These are phyloP conservation scores for Leptobrachium ailaonicum DNA, from an alignment of 2,113 vertebrate genomes.

Conservation along the genomic window DNA sequence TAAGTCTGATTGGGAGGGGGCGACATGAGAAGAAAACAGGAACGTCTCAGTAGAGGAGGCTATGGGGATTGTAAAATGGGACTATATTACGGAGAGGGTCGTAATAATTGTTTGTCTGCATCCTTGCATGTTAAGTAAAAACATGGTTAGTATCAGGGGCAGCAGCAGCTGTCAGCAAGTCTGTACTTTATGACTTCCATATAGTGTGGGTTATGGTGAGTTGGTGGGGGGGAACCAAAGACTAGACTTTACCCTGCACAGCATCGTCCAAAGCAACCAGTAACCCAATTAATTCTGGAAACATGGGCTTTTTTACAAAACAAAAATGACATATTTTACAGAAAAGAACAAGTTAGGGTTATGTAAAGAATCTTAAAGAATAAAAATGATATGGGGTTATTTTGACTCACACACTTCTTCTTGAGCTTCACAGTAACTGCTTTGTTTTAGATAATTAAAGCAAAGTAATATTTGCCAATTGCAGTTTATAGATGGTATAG, in stretches of 20 bases:
- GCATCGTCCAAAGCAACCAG: neutral
- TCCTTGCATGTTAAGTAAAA: conserved; percentile 36
- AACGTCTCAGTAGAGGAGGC: neutral
- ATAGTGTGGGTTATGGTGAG: conserved; percentile 28
- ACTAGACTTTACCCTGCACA: conserved; percentile 32
- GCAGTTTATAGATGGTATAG: too few relatives aligned
- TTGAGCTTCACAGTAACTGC: too few relatives aligned
- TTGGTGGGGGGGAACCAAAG: neutral
- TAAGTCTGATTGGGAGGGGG: neutral
- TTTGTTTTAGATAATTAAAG: too few relatives aligned
- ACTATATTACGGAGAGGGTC: conserved; percentile 19
- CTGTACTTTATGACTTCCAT: conserved; percentile 38
- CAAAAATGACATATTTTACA: too few relatives aligned
- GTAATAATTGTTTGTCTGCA: conserved; percentile 46
- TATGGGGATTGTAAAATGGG: conserved; percentile 25
- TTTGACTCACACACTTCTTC: too few relatives aligned
- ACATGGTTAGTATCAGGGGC: conserved; percentile 47
- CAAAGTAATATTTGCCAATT: too few relatives aligned
- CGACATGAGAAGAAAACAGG: neutral
- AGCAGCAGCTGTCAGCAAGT: conserved; percentile 45
- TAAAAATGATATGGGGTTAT: too few relatives aligned
- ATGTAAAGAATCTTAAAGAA: too few relatives aligned
- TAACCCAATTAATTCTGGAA: conserved; percentile 25
- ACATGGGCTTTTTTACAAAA: too few relatives aligned
- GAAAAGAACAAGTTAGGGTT: too few relatives aligned